Evolutionary conservation across 92 coral and sea anemone genomes (phyloP), one percentile per base, ranked within the genome.

Genomic region (Micromussa lordhowensis): DNA sequence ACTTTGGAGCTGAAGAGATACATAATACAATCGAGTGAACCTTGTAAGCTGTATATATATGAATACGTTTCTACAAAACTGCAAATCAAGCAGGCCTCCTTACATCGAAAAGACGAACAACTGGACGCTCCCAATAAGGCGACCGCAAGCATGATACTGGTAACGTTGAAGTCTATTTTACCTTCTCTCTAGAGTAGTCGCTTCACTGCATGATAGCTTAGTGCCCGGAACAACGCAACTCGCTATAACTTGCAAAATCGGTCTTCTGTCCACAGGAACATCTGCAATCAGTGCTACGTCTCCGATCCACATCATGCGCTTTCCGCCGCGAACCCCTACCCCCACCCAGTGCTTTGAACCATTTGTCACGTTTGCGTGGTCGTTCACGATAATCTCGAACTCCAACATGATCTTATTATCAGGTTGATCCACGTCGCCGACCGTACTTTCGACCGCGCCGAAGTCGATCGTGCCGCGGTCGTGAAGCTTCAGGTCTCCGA

Each of bases 251-350:
- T 90, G 84, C 72, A 97, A 87, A 24, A 94, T 90, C 3, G 99
- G 97, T 73, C 94, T 92, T 53, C 98, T 97, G 44, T 80, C 89
- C 16, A 31, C 76, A 36, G 94, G 89, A 61, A 96, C 92, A 30
- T 93, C 92, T 2, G 98, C 93, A 53, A 83, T 91, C 71, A 97
- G 82, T 24, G 98, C 97, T 14, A 93, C 89, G 83, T 96, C 98
- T 34, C 97, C 96, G 31, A 97, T 91, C 99, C 99, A 97, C 94
- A 96, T 94, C 99, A 97, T 97, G 13, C 96, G 94, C 75, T 89
- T 82, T 29, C 98, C 98, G 13, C 98, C 99, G 58, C 91, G 88
- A 12, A 97, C 98, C 66, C 99, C 99, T 4, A 97, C 97, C 26
- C 96, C 97, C 9, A 93, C 94, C 99, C 98, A 95, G 93, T 95